Percentiles rank a stretch among this genome's conserved stretches.
Evolutionary conservation across 2,888 invertebrate genomes (phyloP).

Genomic region (Ellobium chinense): DNA sequence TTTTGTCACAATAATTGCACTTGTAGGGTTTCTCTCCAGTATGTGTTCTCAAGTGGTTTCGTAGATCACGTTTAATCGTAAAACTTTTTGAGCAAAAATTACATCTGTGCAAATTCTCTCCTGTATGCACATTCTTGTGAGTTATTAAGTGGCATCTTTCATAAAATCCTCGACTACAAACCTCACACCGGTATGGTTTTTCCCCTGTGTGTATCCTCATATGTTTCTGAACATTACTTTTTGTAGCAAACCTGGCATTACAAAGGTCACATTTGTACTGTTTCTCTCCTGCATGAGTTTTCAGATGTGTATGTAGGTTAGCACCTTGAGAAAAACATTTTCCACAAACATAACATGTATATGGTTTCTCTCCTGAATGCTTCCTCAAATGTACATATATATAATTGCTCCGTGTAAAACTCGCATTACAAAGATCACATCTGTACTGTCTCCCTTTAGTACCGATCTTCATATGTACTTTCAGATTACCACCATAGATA

Average conservation of each 20-base stretch:
- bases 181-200: conserved; percentile 37
- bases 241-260: conserved; percentile 2
- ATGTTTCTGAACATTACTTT: conserved; percentile 45
- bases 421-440: conserved; percentile 22
- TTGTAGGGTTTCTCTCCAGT: conserved; percentile 47
- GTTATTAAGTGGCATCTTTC: conserved; percentile 2
- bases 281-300: conserved; percentile 42
- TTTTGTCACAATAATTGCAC: conserved; percentile 43
- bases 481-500: conserved; percentile 30
- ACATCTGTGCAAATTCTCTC: conserved; percentile 32
- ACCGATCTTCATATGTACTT: conserved; percentile 17
- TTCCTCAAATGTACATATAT: conserved; percentile 40
- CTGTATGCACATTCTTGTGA: conserved; percentile 2
- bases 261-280: conserved; percentile 36
- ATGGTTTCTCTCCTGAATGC: conserved; percentile 10
- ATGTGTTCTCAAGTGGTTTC: conserved; percentile 43
- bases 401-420: conserved; percentile 10
- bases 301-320: conserved; percentile 4
- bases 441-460: too few relatives aligned
- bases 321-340: background rate
- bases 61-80: conserved; percentile 29
- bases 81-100: conserved; percentile 38
- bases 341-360: conserved; percentile 10
- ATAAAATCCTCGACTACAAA: conserved; percentile 2
- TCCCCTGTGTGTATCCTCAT: conserved; percentile 47